Evolutionary conservation across 1,140 invertebrate genomes (phyloP), one percentile per base, ranked within the genome.

Genomic region (Ips nitidus): DNA sequence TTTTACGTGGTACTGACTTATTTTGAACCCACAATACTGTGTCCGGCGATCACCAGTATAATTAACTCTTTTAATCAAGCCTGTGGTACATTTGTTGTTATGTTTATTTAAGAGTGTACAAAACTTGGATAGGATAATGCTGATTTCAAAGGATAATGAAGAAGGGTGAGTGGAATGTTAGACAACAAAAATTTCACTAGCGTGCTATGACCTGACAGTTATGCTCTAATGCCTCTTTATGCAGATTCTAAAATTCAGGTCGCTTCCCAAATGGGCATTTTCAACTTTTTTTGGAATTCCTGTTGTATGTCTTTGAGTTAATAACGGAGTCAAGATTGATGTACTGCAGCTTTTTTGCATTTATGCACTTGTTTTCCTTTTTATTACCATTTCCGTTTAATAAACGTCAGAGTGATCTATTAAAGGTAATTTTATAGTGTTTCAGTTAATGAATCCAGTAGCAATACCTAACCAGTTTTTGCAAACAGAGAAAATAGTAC

Each of bases 131-230:
- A 22, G 22, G 22, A 22, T 22, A 3, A 61, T 61, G 59, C 8
- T 61, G 2, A 61, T 61, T 7, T 61, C 59, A 8, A 61, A 47
- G 43, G 59, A 61, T 50, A 61, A 61, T 38, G 59, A 61, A 22
- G 59, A 61, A 47, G 38, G 59, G 59, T 61, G 40, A 61, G 59
- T 55, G n/a, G 45, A n/a, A 55, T 55, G 37, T 2, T 55, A 5
- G 45, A 47, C 1, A 47, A 47, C n/a, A 47, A 47, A 47, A 4
- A 47, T 47, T 47, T 47, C 45, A 37, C 6, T 38, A 36, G 52
- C 52, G 52, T 36, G 52, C 5, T 37, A 55, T n/a, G 45, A 22
- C 37, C 7, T 36, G n/a, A 36, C 37, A 36, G 52, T 55, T 38
- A 55, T 55, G 52, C 37, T 55, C 8, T 22, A 38, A 37, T 55